These are phyloP conservation scores for Phragmatobia fuliginosa DNA, from an alignment of 2,888 invertebrate species.

Conservation along the genomic window DNA sequence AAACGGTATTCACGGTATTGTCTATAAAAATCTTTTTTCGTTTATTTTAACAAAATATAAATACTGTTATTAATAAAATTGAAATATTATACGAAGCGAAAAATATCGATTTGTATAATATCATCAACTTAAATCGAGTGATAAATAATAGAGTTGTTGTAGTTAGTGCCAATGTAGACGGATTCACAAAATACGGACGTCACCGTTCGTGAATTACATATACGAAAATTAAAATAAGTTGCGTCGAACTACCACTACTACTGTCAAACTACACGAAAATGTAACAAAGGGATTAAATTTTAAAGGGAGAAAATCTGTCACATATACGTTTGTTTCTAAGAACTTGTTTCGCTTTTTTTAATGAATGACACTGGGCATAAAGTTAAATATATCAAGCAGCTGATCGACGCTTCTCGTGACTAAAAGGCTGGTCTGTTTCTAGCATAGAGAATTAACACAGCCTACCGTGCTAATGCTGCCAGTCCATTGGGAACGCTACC, in stretches of 20 bases:
- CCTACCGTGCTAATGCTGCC: no score
- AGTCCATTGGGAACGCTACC: no score
- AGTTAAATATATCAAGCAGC: no score
- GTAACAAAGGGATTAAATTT: conserved; percentile 47
- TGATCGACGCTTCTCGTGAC: no score
- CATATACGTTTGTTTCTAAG: conserved; percentile 12
- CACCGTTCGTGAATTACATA: conserved; percentile 47
- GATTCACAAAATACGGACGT: conserved; percentile 45
- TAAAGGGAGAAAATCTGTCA: conserved; percentile 20
- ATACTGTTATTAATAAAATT: no score
- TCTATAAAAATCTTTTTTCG: background rate
- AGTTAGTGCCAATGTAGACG: conserved; percentile 34
- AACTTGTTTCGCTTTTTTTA: background rate
- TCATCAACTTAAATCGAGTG: conserved; percentile 4
- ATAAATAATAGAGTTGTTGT: conserved; percentile 46
- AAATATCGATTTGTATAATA: background rate
- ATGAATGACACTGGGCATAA: background rate
- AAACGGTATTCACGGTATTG: background rate
- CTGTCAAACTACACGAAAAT: conserved; percentile 46
- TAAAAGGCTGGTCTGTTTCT: no score
- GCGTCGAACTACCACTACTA: conserved; percentile 35
- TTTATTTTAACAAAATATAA: background rate
- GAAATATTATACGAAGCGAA: no score
- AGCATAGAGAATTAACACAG: no score
- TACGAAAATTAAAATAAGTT: conserved; percentile 53